Evolutionary conservation across 64 coral and sea anemone species (phyloP).

Genomic region (Anthopleura sola): DNA sequence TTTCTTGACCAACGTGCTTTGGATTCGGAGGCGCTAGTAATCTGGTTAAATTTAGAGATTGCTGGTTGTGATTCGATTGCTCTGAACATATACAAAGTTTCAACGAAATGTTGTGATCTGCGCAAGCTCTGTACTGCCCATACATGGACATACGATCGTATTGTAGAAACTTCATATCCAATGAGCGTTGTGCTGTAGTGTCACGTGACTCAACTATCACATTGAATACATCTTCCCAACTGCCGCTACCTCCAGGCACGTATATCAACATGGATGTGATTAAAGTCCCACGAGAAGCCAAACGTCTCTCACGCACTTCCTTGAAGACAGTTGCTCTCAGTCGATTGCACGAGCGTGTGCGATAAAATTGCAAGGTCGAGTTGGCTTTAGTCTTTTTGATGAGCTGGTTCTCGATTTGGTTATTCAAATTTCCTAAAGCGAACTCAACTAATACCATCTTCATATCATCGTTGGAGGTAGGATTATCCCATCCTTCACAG

Average conservation of each 20-base stretch:
- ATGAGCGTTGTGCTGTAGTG: background rate
- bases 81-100: constrained; percentile 57
- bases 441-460: constrained; percentile 28
- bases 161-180: constrained; percentile 43
- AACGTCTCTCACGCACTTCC: constrained; percentile 31
- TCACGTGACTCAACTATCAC: constrained; percentile 26
- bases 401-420: background rate
- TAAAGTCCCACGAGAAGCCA: background rate
- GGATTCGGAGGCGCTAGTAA: background rate
- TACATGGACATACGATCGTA: constrained; percentile 45
- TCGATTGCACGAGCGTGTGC: constrained; percentile 28
- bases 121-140: constrained; percentile 48
- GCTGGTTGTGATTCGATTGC: background rate
- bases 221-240: constrained; percentile 11
- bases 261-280: constrained; percentile 27
- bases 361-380: background rate
- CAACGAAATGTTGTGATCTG: constrained; percentile 31
- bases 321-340: constrained; percentile 31
- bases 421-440: constrained; percentile 39
- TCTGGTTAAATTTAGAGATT: background rate
- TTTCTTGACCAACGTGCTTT: constrained; percentile 14
- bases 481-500: constrained; percentile 50
- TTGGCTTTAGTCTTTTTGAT: background rate
- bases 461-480: constrained; percentile 16
- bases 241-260: constrained; percentile 32